phyloP scores from a whole-genome alignment of 2,888 invertebrate species.

The Agrochola lota region DNA sequence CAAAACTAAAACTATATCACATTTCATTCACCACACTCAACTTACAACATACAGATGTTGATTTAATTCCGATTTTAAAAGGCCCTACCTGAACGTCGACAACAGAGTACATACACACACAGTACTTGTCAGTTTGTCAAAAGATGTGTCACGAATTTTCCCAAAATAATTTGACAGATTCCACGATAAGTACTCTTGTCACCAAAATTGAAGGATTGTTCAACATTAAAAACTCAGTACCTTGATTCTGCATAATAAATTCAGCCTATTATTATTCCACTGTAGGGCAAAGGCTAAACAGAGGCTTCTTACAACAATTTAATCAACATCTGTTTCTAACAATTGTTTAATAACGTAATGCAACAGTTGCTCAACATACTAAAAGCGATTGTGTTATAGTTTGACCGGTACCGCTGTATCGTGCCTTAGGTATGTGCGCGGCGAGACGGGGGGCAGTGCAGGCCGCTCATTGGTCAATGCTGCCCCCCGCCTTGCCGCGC shows the following conservation, averaged over 20 bases:
- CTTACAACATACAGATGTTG: slow-evolving; percentile 26
- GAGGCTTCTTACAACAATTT: not conserved
- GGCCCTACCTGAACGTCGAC: too few relatives aligned
- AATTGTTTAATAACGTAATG: slow-evolving; percentile 22
- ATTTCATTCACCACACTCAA: slow-evolving; percentile 59
- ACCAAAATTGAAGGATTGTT: not conserved
- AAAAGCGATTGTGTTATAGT: slow-evolving; percentile 21
- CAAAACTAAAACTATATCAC: slow-evolving; percentile 65
- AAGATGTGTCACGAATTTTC: not conserved
- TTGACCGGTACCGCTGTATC: too few relatives aligned
- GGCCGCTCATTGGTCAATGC: too few relatives aligned
- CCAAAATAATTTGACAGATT: not conserved
- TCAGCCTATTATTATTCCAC: not conserved
- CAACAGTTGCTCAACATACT: slow-evolving; percentile 40
- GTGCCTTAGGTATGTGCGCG: too few relatives aligned
- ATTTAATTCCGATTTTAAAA: slow-evolving; percentile 11
- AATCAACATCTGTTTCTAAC: slow-evolving; percentile 34
- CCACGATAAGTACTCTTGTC: not conserved
- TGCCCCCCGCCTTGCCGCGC: too few relatives aligned
- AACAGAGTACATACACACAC: too few relatives aligned
- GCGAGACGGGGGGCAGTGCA: too few relatives aligned
- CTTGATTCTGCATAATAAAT: not conserved
- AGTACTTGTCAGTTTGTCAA: too few relatives aligned
- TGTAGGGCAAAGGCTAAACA: not conserved
- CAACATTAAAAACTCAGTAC: too few relatives aligned